Evolutionary conservation across 2,113 vertebrate genomes (phyloP), one percentile per base, ranked within the genome.

Genomic region (Salvelinus sp.): DNA sequence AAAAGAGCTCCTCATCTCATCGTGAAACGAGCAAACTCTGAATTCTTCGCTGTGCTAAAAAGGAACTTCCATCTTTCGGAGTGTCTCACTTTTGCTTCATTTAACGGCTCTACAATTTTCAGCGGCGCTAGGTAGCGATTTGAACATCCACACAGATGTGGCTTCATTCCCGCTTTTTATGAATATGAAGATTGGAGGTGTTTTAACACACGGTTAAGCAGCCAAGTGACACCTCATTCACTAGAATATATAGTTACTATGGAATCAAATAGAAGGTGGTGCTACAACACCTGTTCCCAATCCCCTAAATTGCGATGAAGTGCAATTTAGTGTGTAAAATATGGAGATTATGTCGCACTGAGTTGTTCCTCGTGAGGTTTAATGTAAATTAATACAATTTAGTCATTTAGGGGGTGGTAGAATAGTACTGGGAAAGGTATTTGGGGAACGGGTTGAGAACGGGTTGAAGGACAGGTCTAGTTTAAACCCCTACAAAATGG

Each of bases 161-260:
- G 25, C 30, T 66, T 66, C 13, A 66, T 30, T 66, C 27, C 28
- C 25, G 4, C 60, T 12, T 65, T 38, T 68, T 33, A 68, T 20
- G 65, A 68, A 68, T 33, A 68, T 33, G 28, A n/a, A n/a, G 14
- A 68, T 68, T 20, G 13, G 6, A 68, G 2, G 18, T 68, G 4
- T 30, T 68, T 68, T 68, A 68, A 68, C 65, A 68, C 14, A 9
- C 18, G 28, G 65, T 38, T 68, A 68, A 68, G 30, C 16, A 68
- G 27, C 27, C 14, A 30, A 68, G 25, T 30, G 65, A 67, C 65
- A 67, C 28, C 28, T 18, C 12, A 5, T 18, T 20, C 16, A 67
- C 14, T 67, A 33, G 28, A 33, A 28, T 38, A 38, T 6, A 67
- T 28, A 2, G 65, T 67, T 16, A 38, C 27, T 67, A 30, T 33